Evolutionary conservation across 2,888 invertebrate genomes (phyloP).

Genomic region (Empis stercorea): DNA sequence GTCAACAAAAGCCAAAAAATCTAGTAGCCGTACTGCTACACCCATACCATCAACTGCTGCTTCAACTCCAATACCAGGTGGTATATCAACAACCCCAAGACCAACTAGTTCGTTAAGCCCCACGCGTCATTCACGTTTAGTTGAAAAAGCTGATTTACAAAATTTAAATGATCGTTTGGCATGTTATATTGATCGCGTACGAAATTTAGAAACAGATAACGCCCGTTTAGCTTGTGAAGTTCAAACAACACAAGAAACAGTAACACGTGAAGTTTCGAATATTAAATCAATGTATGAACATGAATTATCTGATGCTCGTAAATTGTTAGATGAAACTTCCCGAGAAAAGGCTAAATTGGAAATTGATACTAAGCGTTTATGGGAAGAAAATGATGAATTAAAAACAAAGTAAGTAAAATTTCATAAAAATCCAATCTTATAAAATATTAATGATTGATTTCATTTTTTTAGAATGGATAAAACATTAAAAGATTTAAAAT

Average conservation of each 20-base stretch:
- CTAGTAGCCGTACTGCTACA: not conserved
- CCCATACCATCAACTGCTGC: not conserved
- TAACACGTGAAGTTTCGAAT: slow-evolving; percentile 76
- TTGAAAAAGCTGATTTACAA: slow-evolving; percentile 89
- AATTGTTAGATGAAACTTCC: slow-evolving; percentile 82
- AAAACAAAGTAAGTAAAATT: slow-evolving; percentile 44
- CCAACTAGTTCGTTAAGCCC: slow-evolving; percentile 62
- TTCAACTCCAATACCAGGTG: not conserved
- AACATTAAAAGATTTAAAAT: slow-evolving; percentile 31
- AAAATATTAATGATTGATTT: too few relatives aligned
- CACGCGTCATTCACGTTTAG: slow-evolving; percentile 73
- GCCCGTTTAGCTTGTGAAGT: slow-evolving; percentile 69
- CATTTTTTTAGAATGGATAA: slow-evolving; percentile 28
- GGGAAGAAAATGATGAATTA: slow-evolving; percentile 77
- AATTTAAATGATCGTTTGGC: slow-evolving; percentile 94
- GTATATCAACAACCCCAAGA: not conserved
- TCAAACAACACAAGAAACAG: slow-evolving; percentile 70
- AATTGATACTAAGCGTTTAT: slow-evolving; percentile 78
- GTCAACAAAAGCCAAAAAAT: not conserved
- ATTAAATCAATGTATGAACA: slow-evolving; percentile 86
- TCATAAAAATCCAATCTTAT: too few relatives aligned
- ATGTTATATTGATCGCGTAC: slow-evolving; percentile 87
- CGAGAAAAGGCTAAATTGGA: slow-evolving; percentile 88
- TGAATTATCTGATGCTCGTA: slow-evolving; percentile 82
- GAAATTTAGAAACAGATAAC: slow-evolving; percentile 87